Evolutionary conservation across 2,888 invertebrate species (phyloP).

Genomic region (Aquatica leii): DNA sequence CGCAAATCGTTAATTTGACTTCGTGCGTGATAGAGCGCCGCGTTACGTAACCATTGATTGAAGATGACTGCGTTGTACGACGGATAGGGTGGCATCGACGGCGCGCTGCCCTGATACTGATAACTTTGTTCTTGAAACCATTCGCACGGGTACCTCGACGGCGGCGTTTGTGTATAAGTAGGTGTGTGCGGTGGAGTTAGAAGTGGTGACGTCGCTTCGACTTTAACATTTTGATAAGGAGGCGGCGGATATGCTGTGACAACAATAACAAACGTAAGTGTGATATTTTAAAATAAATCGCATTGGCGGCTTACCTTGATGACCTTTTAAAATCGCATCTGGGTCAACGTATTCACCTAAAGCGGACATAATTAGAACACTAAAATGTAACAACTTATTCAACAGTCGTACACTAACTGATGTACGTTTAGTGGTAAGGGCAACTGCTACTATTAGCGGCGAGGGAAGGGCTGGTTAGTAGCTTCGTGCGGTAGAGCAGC

Average conservation of each 20-base stretch:
- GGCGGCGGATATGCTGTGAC: conserved; percentile 32
- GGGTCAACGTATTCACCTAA: conserved; percentile 41
- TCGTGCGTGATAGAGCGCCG: conserved; percentile 70
- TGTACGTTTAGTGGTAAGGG: conserved; percentile 22
- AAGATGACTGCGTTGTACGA: conserved; percentile 67
- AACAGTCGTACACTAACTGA: too few relatives aligned
- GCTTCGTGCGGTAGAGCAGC: conserved; percentile 54
- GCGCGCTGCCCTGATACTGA: conserved; percentile 63
- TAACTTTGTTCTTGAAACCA: conserved; percentile 44
- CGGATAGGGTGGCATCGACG: conserved; percentile 55
- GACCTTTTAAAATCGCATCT: conserved; percentile 31
- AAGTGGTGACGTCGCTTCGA: conserved; percentile 62
- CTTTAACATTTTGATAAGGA: conserved; percentile 50
- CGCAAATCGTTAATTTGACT: conserved; percentile 49
- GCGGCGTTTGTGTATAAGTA: conserved; percentile 63
- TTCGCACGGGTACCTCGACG: conserved; percentile 47
- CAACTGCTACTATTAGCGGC: conserved; percentile 29
- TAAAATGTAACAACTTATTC: too few relatives aligned
- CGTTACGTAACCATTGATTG: conserved; percentile 79
- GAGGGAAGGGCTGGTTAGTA: conserved; percentile 46
- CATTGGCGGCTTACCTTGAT: conserved; percentile 34
- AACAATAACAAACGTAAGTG: neutral
- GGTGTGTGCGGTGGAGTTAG: conserved; percentile 79
- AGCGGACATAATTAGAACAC: conserved; percentile 30
- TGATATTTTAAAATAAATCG: neutral